Evolutionary conservation across 2,113 vertebrate species (phyloP).

Genomic region (Rousettus leschenaultii): DNA sequence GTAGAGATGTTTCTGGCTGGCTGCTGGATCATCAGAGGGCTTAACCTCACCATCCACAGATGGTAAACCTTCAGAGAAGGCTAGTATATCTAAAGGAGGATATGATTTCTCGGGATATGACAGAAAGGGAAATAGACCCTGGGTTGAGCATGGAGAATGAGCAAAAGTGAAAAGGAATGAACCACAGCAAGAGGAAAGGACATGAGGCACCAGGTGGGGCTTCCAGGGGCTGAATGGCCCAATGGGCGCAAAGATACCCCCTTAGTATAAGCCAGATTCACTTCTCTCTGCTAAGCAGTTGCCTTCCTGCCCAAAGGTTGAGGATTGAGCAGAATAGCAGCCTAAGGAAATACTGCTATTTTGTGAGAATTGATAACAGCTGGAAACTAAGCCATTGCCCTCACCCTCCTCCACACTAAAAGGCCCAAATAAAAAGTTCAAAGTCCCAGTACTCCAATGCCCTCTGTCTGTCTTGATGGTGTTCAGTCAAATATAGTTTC

Average conservation of each 20-base stretch:
- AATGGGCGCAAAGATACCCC: not conserved
- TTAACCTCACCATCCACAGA: not conserved
- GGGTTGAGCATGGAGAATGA: not conserved
- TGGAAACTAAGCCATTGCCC: not conserved
- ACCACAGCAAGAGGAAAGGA: not conserved
- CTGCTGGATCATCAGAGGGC: not conserved
- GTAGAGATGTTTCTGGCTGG: not conserved
- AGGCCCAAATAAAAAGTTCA: not conserved
- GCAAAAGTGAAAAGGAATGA: not conserved
- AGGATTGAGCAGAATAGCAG: not conserved
- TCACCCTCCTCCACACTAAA: not conserved
- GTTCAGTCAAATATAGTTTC: not conserved
- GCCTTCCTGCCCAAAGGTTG: not conserved
- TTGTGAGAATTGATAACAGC: not conserved
- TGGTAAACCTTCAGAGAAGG: not conserved
- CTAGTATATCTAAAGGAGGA: not conserved
- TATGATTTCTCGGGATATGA: not conserved
- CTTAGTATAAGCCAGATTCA: not conserved
- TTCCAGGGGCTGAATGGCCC: not conserved
- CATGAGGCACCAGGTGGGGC: fast-evolving
- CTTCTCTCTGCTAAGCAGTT: not conserved
- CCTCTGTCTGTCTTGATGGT: not conserved
- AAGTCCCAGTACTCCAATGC: not conserved
- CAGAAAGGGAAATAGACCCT: not conserved
- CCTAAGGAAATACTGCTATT: not conserved